Percentiles rank a stretch among this genome's conserved stretches.
Conservation (phyloP, 2,888 invertebrate species). For the Lissocephala sabroskyi region DNA sequence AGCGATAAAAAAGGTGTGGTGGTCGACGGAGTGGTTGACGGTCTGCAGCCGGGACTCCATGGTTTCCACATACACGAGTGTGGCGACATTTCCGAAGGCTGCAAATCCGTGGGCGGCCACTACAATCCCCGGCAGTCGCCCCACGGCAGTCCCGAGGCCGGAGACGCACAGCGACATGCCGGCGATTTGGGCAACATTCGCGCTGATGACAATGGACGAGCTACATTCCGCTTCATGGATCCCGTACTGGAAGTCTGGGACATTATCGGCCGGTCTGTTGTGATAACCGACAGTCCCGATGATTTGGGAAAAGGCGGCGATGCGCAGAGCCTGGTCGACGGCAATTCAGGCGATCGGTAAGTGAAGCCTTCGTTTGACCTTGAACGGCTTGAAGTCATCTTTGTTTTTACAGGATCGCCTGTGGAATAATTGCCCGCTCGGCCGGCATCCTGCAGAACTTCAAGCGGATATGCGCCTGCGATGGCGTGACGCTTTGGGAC, state of each 20-base stretch:
- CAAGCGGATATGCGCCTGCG: constrained; percentile 91
- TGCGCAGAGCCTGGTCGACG: constrained; percentile 75
- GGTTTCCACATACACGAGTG: constrained; percentile 78
- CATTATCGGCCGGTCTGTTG: constrained; percentile 85
- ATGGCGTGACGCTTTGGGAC: constrained; percentile 92
- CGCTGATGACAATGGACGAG: constrained; percentile 77
- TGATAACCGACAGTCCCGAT: constrained; percentile 78
- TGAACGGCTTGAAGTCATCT: neutral
- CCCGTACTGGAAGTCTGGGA: constrained; percentile 79
- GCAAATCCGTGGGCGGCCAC: constrained; percentile 77
- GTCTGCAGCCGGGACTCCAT: constrained; percentile 77
- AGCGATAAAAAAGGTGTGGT: constrained; percentile 75
- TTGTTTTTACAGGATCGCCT: constrained; percentile 77
- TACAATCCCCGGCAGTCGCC: constrained; percentile 75
- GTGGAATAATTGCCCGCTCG: constrained; percentile 91
- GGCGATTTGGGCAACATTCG: constrained; percentile 80
- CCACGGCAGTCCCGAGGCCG: constrained; percentile 74
- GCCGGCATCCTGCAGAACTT: constrained; percentile 90
- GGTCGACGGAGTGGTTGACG: constrained; percentile 89
- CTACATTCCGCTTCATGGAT: constrained; percentile 78
- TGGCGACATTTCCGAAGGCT: constrained; percentile 80
- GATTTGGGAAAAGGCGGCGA: constrained; percentile 76
- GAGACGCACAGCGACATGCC: constrained; percentile 73
- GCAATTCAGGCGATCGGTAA: constrained; percentile 78
- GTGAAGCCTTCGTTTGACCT: neutral